Conservation (phyloP, 2,797 vertebrate genomes). For the Alectoris magna region DNA sequence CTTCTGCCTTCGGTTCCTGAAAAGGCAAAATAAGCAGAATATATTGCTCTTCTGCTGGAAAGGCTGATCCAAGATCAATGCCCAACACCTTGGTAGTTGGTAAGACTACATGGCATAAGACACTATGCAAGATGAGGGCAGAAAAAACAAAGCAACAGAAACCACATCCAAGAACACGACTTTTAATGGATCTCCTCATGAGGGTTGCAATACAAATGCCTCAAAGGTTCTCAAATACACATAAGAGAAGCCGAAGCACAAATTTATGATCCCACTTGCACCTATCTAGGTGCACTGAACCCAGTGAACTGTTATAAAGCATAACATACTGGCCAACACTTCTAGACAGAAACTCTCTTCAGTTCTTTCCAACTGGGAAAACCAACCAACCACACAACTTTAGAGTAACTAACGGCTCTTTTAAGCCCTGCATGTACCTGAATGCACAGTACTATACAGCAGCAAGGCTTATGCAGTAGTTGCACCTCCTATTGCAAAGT, state of each 20-base stretch:
- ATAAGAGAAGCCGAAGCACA: background rate
- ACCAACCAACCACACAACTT: background rate
- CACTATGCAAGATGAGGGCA: background rate
- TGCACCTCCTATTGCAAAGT: background rate
- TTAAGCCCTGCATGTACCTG: background rate
- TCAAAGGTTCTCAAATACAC: background rate
- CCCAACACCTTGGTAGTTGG: background rate
- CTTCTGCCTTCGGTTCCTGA: background rate
- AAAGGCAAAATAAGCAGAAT: background rate
- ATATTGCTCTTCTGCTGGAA: background rate
- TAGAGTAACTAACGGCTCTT: background rate
- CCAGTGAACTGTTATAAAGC: background rate
- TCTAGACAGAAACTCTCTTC: background rate
- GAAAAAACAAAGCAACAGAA: background rate
- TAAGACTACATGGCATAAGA: background rate
- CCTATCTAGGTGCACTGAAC: background rate
- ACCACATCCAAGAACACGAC: background rate
- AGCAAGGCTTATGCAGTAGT: background rate
- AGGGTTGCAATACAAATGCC: background rate
- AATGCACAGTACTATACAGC: background rate
- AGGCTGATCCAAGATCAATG: background rate
- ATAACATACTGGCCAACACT: background rate
- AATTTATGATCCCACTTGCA: background rate
- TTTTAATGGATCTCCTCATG: background rate
- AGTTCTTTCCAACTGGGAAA: background rate